phyloP scores from a whole-genome alignment of 2,888 invertebrate genomes.

The Drosophila pseudotalamancana region DNA sequence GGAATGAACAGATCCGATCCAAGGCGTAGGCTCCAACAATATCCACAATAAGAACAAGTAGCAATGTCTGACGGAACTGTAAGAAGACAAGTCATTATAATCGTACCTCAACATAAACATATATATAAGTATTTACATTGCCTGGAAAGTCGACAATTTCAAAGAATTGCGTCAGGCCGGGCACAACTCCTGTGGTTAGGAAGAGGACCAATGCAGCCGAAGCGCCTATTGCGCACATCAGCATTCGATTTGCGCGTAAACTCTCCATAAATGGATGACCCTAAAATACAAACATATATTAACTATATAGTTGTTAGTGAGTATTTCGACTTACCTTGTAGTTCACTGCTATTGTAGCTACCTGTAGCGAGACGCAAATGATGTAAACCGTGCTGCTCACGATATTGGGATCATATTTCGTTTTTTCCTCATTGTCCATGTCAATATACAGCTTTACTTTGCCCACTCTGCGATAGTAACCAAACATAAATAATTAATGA shows the following conservation, averaged over 20 bases:
- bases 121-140: slow-evolving; percentile 87
- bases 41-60: slow-evolving; percentile 93
- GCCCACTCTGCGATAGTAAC: slow-evolving; percentile 84
- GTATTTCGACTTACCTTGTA: slow-evolving; percentile 90
- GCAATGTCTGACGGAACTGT: slow-evolving; percentile 95
- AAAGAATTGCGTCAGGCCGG: slow-evolving; percentile 94
- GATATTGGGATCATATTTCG: slow-evolving; percentile 96
- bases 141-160: slow-evolving; percentile 97
- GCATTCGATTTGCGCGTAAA: slow-evolving; percentile 94
- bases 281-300: slow-evolving; percentile 85
- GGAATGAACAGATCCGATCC: slow-evolving; percentile 93
- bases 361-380: slow-evolving; percentile 98
- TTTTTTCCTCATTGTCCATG: slow-evolving; percentile 88
- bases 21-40: slow-evolving; percentile 93
- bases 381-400: slow-evolving; percentile 99
- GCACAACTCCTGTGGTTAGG: slow-evolving; percentile 92
- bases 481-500: too few species aligned
- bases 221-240: slow-evolving; percentile 94
- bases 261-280: slow-evolving; percentile 99
- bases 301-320: not conserved
- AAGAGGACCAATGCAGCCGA: slow-evolving; percentile 93
- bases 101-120: not conserved
- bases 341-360: slow-evolving; percentile 99
- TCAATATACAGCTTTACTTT: slow-evolving; percentile 87
- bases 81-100: not conserved